Evolutionary conservation across 2,113 vertebrate genomes (phyloP).

Genomic region (Rhizomys pruinosus): DNA sequence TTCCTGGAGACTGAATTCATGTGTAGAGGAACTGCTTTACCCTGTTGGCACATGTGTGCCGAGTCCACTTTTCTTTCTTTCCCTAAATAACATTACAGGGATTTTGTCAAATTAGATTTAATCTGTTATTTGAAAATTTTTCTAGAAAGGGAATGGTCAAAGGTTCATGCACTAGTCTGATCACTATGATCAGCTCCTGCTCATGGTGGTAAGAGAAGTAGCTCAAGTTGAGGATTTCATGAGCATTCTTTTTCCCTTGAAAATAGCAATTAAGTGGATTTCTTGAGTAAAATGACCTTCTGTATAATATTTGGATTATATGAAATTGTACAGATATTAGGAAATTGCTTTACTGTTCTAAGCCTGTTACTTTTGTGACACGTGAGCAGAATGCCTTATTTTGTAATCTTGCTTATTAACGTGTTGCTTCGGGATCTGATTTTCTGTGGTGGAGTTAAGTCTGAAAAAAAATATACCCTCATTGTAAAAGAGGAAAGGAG

Average conservation of each 20-base stretch:
- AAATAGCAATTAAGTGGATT: slow-evolving; percentile 58
- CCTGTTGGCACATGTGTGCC: slow-evolving; percentile 60
- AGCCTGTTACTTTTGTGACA: slow-evolving; percentile 68
- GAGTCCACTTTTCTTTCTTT: slow-evolving; percentile 72
- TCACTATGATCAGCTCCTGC: slow-evolving; percentile 63
- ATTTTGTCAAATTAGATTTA: slow-evolving; percentile 70
- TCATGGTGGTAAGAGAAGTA: slow-evolving; percentile 77
- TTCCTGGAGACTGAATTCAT: slow-evolving; percentile 59
- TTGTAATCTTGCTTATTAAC: slow-evolving; percentile 73
- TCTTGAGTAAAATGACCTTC: slow-evolving; percentile 59
- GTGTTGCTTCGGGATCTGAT: slow-evolving; percentile 70
- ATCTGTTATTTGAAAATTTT: slow-evolving; percentile 60
- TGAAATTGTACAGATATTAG: slow-evolving; percentile 71
- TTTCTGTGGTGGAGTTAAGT: slow-evolving; percentile 76
- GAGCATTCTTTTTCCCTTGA: slow-evolving; percentile 60
- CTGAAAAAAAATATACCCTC: slow-evolving; percentile 65
- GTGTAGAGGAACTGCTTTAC: slow-evolving; percentile 63
- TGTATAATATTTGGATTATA: slow-evolving; percentile 63
- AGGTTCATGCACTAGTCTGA: slow-evolving; percentile 70
- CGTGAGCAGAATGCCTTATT: slow-evolving; percentile 79
- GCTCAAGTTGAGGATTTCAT: slow-evolving; percentile 69
- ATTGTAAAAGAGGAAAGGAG: slow-evolving; percentile 71
- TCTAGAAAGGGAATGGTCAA: slow-evolving; percentile 67
- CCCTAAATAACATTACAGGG: slow-evolving; percentile 67
- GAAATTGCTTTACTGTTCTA: slow-evolving; percentile 67